Conservation (phyloP, 2,797 vertebrate genomes). For the Meriones psammophilus region DNA sequence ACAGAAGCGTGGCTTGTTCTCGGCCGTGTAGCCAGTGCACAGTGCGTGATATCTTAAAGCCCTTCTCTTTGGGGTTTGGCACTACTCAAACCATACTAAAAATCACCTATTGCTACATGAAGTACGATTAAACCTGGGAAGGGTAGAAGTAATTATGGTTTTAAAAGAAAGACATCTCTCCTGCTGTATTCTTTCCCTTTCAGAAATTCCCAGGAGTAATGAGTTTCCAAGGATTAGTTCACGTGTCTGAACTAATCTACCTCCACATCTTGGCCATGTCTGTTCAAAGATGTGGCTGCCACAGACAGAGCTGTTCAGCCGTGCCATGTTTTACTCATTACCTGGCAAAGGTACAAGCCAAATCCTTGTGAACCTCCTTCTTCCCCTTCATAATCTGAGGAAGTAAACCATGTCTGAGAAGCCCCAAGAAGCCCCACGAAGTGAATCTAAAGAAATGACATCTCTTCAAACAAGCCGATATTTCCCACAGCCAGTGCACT, state of each 20-base stretch:
- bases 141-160: constrained; percentile 71
- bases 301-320: constrained; percentile 68
- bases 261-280: constrained; percentile 72
- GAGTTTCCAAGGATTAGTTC: constrained; percentile 70
- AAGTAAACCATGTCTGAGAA: constrained; percentile 78
- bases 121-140: constrained; percentile 15
- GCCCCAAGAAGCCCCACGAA: constrained; percentile 78
- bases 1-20: background rate
- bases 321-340: constrained; percentile 81
- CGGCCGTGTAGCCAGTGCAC: background rate
- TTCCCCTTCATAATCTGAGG: constrained; percentile 74
- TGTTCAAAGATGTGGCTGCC: constrained; percentile 77
- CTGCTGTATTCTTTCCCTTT: constrained; percentile 67
- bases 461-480: constrained; percentile 74
- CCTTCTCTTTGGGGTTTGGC: constrained; percentile 34
- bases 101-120: constrained; percentile 4
- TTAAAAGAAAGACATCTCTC: constrained; percentile 70
- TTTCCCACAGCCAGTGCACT: constrained; percentile 74
- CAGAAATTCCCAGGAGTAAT: constrained; percentile 71
- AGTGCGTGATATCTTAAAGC: background rate
- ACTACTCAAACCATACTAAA: constrained; percentile 35
- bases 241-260: constrained; percentile 74
- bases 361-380: constrained; percentile 80
- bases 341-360: constrained; percentile 83
- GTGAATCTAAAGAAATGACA: constrained; percentile 79